Percentiles rank a stretch among this genome's conserved stretches.
phyloP scores from a whole-genome alignment of 2,888 invertebrate genomes.

The Ectemnius cavifrons region DNA sequence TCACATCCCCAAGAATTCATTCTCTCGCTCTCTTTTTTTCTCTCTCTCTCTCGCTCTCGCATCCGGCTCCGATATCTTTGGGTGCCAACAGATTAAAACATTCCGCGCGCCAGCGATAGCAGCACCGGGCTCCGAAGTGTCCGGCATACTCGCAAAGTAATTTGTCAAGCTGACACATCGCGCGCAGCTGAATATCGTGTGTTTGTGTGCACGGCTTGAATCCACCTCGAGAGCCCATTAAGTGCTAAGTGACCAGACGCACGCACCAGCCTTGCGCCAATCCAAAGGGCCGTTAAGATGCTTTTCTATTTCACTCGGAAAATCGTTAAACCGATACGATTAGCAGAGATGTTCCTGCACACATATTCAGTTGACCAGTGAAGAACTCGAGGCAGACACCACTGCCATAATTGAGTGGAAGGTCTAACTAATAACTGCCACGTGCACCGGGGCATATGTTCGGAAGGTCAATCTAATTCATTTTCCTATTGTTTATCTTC shows the following conservation, averaged over 20 bases:
- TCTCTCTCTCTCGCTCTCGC: no score
- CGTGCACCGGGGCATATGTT: background rate
- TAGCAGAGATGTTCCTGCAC: no score
- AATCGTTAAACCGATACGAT: no score
- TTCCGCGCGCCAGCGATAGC: background rate
- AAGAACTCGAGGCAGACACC: no score
- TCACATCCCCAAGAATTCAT: no score
- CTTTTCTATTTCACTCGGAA: no score
- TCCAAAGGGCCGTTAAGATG: background rate
- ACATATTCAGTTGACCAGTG: no score
- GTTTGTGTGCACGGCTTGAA: slow-evolving; percentile 10
- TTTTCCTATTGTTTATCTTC: background rate
- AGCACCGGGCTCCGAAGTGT: background rate
- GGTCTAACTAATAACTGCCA: background rate
- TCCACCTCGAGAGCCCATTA: slow-evolving; percentile 13
- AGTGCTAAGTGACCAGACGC: background rate
- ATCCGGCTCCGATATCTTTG: background rate
- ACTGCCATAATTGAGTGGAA: no score
- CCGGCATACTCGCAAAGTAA: slow-evolving; percentile 23
- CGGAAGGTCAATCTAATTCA: slow-evolving; percentile 7
- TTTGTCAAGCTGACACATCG: slow-evolving; percentile 34
- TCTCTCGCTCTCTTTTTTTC: no score
- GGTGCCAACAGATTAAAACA: slow-evolving; percentile 31
- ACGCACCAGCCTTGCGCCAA: background rate
- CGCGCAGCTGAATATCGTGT: slow-evolving; percentile 26